Conservation (phyloP, 2,888 invertebrate genomes). For the Calameuta filiformis region DNA sequence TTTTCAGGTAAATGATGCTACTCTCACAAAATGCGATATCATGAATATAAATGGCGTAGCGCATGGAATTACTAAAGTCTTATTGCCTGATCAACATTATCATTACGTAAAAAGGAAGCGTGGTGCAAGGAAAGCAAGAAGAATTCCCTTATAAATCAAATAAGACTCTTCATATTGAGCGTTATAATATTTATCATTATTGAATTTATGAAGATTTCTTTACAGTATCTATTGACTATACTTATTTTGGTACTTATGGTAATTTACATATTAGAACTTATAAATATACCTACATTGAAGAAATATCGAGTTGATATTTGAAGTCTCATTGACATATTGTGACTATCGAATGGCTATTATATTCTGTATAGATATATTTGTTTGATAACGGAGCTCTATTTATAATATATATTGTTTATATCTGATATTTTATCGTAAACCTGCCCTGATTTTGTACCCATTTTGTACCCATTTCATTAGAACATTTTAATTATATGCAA, state of each 20-base stretch:
- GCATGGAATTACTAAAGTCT: constrained; percentile 65
- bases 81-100: constrained; percentile 57
- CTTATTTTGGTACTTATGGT: not conserved
- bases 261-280: not conserved
- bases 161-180: not conserved
- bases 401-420: too few relatives aligned
- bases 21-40: constrained; percentile 61
- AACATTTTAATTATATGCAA: too few relatives aligned
- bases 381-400: not conserved
- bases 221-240: not conserved
- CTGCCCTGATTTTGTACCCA: too few relatives aligned
- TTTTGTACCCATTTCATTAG: too few relatives aligned
- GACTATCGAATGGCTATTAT: not conserved
- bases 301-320: not conserved
- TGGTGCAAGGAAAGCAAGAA: constrained; percentile 17
- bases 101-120: constrained; percentile 20
- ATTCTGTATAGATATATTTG: not conserved
- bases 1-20: constrained; percentile 60
- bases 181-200: too few relatives aligned
- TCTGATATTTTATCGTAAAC: too few relatives aligned
- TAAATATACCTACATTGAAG: not conserved
- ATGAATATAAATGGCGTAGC: constrained; percentile 66
- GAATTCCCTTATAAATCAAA: not conserved
- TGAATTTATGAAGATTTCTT: not conserved
- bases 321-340: not conserved